Conservation (phyloP, 2,797 vertebrate species). For the Neosilurus mollespiculum region DNA sequence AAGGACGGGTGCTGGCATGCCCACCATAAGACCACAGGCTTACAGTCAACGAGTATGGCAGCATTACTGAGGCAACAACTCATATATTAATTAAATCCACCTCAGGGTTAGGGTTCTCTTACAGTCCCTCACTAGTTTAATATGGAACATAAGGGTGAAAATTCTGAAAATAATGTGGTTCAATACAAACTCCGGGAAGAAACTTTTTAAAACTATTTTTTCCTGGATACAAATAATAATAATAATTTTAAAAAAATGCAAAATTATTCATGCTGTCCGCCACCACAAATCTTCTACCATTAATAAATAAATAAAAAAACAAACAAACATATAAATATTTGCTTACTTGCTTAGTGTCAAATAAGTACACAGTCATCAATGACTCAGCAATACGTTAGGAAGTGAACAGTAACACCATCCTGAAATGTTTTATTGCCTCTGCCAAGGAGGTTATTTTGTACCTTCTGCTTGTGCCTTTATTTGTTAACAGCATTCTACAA, state of each 20-base stretch:
- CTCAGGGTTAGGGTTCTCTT: too few relatives aligned
- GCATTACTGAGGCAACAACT: background rate
- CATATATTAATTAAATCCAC: too few relatives aligned
- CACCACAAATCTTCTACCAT: too few relatives aligned
- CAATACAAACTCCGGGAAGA: background rate
- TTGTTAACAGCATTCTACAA: too few relatives aligned
- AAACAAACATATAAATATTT: too few relatives aligned
- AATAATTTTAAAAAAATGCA: background rate
- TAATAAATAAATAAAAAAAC: too few relatives aligned
- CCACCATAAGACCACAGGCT: constrained; percentile 43
- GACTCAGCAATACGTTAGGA: background rate
- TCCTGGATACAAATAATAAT: background rate
- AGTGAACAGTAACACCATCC: too few relatives aligned
- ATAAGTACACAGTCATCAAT: background rate
- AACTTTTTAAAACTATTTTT: background rate
- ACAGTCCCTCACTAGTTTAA: too few relatives aligned
- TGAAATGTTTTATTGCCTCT: too few relatives aligned
- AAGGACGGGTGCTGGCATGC: constrained; percentile 58
- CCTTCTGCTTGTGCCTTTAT: too few relatives aligned
- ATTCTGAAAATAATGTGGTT: background rate
- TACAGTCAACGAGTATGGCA: background rate
- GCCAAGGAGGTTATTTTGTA: too few relatives aligned
- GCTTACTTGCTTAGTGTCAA: background rate
- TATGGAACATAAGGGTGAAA: too few relatives aligned
- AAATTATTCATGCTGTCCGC: background rate